A percentile compares a stretch with the other conserved stretches of the same genome.
These are phyloP conservation scores for Myotis pilosus DNA, from an alignment of 2,797 vertebrate species.

Conservation along the genomic window DNA sequence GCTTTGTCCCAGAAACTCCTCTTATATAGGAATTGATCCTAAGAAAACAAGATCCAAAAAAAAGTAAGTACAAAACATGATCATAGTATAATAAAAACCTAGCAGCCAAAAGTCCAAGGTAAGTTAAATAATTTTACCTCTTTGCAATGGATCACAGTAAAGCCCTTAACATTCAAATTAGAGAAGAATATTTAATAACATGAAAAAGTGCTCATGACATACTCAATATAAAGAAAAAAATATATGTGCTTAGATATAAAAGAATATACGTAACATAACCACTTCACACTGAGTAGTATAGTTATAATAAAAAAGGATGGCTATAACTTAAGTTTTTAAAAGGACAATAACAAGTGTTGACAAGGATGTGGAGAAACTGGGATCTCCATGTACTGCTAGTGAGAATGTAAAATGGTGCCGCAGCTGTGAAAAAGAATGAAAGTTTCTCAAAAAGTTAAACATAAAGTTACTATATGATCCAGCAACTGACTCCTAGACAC, in stretches of 20 bases:
- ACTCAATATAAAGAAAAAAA: conserved; percentile 24
- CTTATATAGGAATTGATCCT: background rate
- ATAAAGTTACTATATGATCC: background rate
- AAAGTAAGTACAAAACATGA: background rate
- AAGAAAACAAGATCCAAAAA: background rate
- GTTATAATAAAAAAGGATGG: background rate
- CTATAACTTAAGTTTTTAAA: background rate
- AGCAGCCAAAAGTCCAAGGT: background rate
- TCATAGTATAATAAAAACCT: background rate
- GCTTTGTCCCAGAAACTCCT: background rate
- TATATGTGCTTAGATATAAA: background rate
- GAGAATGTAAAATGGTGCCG: background rate
- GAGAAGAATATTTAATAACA: background rate
- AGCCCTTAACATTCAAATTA: background rate
- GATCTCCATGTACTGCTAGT: accelerated
- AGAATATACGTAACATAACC: background rate
- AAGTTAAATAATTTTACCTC: background rate
- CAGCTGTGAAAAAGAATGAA: background rate
- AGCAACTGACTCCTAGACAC: background rate
- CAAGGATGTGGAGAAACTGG: background rate
- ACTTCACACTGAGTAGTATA: background rate
- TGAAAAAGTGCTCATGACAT: background rate
- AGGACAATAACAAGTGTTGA: background rate
- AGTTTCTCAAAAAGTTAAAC: background rate
- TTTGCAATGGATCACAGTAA: background rate